Evolutionary conservation across 53 echinoderm and acorn worm genomes (phyloP).

Genomic region (Crossaster papposus): DNA sequence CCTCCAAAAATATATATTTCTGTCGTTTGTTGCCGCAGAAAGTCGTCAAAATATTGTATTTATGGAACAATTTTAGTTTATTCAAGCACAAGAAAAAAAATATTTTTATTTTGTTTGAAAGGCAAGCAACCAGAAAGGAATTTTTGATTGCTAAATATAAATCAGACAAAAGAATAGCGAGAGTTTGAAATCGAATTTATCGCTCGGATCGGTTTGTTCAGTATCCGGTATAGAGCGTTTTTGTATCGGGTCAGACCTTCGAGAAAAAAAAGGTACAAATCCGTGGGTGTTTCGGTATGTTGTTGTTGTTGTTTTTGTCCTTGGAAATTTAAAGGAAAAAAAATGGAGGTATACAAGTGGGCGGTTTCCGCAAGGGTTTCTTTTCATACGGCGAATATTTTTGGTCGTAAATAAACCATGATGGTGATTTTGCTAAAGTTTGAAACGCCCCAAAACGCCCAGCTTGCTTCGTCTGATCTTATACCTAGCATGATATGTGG

Average conservation of each 20-base stretch:
- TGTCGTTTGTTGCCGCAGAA: no score
- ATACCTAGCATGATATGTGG: no score
- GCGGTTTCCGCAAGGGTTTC: no score
- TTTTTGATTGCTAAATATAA: conserved; percentile 42
- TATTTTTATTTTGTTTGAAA: conserved; percentile 1
- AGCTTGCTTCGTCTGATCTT: no score
- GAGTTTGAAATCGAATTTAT: conserved; percentile 33
- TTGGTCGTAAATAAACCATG: no score
- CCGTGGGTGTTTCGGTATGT: not conserved
- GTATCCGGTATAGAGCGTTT: not conserved
- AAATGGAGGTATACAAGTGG: not conserved
- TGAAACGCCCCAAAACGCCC: no score
- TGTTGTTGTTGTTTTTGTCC: not conserved
- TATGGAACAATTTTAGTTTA: not conserved
- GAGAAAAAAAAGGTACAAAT: not conserved
- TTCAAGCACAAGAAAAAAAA: not conserved
- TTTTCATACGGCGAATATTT: no score
- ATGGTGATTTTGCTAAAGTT: no score
- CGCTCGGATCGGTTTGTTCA: conserved; percentile 28
- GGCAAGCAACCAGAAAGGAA: conserved; percentile 42
- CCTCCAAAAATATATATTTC: no score
- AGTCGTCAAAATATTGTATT: not conserved
- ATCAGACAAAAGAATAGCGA: conserved; percentile 2
- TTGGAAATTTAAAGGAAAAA: not conserved
- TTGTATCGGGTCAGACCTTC: not conserved